phyloP scores from a whole-genome alignment of 2,888 invertebrate genomes.

The Leptodirus hochenwartii region DNA sequence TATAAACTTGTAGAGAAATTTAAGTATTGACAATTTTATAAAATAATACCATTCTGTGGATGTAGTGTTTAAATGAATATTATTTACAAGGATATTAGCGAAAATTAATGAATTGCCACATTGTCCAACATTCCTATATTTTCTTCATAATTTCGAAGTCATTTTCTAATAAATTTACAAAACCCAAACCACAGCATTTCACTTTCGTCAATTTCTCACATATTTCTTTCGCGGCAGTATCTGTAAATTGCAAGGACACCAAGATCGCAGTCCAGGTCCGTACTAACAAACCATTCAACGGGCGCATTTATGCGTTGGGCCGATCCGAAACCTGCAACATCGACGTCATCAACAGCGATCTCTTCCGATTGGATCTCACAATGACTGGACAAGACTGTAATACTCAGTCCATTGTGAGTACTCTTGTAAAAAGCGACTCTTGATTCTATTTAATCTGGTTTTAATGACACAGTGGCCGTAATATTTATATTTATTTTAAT shows the following conservation, averaged over 20 bases:
- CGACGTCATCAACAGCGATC: constrained; percentile 80
- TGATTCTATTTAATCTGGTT: constrained; percentile 1
- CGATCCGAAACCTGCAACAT: constrained; percentile 90
- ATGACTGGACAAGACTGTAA: constrained; percentile 92
- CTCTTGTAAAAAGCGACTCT: constrained; percentile 2
- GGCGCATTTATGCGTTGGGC: constrained; percentile 83
- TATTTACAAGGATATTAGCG: too few species aligned
- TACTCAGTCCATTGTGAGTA: constrained; percentile 82
- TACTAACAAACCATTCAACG: constrained; percentile 88
- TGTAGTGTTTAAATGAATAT: too few species aligned
- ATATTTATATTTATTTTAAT: constrained; percentile 1
- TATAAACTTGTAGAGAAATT: too few species aligned
- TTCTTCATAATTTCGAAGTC: too few species aligned
- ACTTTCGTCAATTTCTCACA: too few species aligned
- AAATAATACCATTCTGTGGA: too few species aligned
- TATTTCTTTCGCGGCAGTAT: constrained; percentile 62
- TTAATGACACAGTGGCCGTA: too few species aligned
- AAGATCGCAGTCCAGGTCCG: constrained; percentile 82
- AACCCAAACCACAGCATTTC: too few species aligned
- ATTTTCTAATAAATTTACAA: too few species aligned
- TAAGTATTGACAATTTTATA: too few species aligned
- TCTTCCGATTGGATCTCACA: constrained; percentile 79
- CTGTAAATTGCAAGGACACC: constrained; percentile 88
- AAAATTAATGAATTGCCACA: too few species aligned
- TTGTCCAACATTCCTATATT: too few species aligned